Conservation (phyloP, 2,797 vertebrate species). For the Sebastes trivittatus region DNA sequence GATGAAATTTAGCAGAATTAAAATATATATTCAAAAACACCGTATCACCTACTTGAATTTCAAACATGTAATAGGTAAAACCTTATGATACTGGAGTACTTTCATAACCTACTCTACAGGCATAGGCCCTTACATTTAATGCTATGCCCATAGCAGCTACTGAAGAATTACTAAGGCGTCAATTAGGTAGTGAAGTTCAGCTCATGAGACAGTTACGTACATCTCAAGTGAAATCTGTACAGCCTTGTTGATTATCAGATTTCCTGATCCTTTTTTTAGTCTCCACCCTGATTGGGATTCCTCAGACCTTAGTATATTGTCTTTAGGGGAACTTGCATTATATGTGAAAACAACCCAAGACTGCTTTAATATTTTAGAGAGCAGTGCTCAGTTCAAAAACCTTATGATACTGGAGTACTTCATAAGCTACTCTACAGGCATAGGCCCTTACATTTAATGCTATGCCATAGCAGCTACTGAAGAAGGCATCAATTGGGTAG, state of each 20-base stretch:
- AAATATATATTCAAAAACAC: not conserved
- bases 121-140: not conserved
- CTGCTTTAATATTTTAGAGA: not conserved
- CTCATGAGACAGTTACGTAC: not conserved
- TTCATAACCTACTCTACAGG: not conserved
- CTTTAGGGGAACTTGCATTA: too few species aligned
- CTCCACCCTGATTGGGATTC: conserved; percentile 49
- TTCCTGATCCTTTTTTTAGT: not conserved
- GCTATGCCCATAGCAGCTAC: not conserved
- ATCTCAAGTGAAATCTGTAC: not conserved
- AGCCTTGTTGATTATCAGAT: not conserved
- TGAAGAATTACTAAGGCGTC: not conserved
- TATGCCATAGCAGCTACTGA: not conserved
- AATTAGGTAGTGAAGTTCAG: not conserved
- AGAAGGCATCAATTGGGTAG: not conserved
- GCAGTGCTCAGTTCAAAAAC: not conserved
- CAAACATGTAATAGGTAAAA: not conserved
- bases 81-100: not conserved
- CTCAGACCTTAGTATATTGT: conserved; percentile 4
- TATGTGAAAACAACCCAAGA: not conserved
- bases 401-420: not conserved
- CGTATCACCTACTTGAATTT: not conserved
- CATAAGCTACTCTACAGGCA: not conserved
- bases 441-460: not conserved
- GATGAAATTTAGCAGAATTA: not conserved